Conservation (phyloP, 2,888 invertebrate species). For the Ormyrus thymus region DNA sequence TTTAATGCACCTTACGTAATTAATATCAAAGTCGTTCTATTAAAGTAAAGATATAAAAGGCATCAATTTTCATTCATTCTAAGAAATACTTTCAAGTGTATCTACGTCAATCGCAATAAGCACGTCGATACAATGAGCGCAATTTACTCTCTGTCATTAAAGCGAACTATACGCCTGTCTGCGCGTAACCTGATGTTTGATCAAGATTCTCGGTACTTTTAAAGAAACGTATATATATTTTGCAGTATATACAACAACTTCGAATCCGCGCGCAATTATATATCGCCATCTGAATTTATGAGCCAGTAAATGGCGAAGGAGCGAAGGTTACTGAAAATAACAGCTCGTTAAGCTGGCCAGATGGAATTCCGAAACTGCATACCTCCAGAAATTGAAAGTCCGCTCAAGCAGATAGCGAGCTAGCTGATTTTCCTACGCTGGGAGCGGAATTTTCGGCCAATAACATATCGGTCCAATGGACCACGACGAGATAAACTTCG, state of each 20-base stretch:
- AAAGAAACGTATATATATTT: too few relatives aligned
- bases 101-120: background rate
- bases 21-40: background rate
- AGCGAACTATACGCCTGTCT: too few relatives aligned
- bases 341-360: background rate
- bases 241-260: too few relatives aligned
- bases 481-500: too few relatives aligned
- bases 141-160: constrained; percentile 11
- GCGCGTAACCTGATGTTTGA: background rate
- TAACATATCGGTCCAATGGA: too few relatives aligned
- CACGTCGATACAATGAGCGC: background rate
- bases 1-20: background rate
- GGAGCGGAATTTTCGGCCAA: too few relatives aligned
- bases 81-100: background rate
- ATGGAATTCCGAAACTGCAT: constrained; percentile 1
- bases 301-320: background rate
- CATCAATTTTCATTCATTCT: background rate
- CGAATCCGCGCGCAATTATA: too few relatives aligned
- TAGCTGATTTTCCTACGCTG: too few relatives aligned
- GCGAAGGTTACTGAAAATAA: background rate
- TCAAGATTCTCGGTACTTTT: background rate
- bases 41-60: background rate
- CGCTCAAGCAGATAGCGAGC: background rate
- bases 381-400: background rate
- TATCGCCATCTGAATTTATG: too few relatives aligned